Conservation (phyloP, 2,113 vertebrate genomes). For the Opisthocomus hoazin region DNA sequence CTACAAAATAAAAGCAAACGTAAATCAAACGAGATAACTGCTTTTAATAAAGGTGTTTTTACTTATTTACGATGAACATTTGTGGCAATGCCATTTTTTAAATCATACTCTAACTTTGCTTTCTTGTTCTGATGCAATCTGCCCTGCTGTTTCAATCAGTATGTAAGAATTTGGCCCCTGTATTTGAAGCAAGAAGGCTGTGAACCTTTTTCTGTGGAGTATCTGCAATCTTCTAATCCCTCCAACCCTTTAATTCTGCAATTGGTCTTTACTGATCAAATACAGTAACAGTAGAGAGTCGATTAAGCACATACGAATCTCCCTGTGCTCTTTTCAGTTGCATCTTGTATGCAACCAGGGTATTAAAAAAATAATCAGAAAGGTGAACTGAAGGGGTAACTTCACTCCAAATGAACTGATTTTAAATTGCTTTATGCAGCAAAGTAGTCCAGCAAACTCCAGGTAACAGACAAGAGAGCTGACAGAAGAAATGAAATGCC, state of each 20-base stretch:
- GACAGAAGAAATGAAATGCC: background rate
- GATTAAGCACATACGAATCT: background rate
- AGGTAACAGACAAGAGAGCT: background rate
- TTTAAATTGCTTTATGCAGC: background rate
- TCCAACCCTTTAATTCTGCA: constrained; percentile 5
- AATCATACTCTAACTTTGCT: background rate
- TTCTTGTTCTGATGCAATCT: background rate
- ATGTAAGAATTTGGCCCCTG: background rate
- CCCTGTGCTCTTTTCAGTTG: background rate
- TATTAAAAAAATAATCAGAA: constrained; percentile 10
- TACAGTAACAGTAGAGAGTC: background rate
- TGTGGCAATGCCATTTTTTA: background rate
- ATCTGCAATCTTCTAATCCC: background rate
- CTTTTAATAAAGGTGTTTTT: background rate
- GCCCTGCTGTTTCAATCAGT: background rate
- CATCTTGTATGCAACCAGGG: background rate
- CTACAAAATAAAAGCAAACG: constrained; percentile 66
- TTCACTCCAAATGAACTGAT: constrained; percentile 1
- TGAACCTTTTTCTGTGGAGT: background rate
- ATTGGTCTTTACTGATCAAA: constrained; percentile 53
- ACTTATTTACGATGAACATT: background rate
- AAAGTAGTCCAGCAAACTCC: constrained; percentile 2
- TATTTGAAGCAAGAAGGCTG: background rate
- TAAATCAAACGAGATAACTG: background rate
- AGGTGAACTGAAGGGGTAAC: background rate